Percentiles rank a stretch among this genome's conserved stretches.
Conservation (phyloP, 2,113 vertebrate genomes). For the Tetraodon nigroviridis region DNA sequence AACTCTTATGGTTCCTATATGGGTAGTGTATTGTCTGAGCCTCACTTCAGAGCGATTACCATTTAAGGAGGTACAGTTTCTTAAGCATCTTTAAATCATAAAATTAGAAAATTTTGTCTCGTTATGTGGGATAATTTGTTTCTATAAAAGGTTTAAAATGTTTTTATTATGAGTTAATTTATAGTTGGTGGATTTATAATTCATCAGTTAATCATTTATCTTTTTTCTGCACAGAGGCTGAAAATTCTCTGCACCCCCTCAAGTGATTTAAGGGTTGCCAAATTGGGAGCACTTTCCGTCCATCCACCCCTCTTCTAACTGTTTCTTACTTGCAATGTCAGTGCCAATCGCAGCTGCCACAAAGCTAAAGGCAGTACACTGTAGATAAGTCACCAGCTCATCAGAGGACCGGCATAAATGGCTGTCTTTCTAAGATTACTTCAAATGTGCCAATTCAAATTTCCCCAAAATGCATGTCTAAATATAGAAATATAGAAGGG, state of each 20-base stretch:
- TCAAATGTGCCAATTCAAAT: no score
- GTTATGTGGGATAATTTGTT: background rate
- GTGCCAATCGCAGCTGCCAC: no score
- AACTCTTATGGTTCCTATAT: conserved; percentile 70
- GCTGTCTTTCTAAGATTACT: no score
- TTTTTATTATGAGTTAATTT: background rate
- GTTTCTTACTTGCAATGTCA: no score
- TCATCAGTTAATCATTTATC: background rate
- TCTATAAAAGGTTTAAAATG: background rate
- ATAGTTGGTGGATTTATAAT: background rate
- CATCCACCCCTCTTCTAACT: no score
- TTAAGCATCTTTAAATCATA: background rate
- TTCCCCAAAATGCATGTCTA: no score
- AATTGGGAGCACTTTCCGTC: no score
- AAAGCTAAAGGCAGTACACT: no score
- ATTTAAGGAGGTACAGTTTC: conserved; percentile 62
- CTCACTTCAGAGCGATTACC: conserved; percentile 69
- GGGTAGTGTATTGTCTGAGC: conserved; percentile 67
- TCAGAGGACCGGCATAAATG: no score
- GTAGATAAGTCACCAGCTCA: no score
- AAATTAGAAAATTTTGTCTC: background rate
- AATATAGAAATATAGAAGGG: no score
- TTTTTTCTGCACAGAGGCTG: conserved; percentile 56
- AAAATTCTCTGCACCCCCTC: conserved; percentile 63
- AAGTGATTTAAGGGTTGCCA: conserved; percentile 44